A percentile compares a stretch with the other conserved stretches of the same genome.
Conservation (phyloP, 2,888 invertebrate genomes). For the Brachynemurus nebulosus region DNA sequence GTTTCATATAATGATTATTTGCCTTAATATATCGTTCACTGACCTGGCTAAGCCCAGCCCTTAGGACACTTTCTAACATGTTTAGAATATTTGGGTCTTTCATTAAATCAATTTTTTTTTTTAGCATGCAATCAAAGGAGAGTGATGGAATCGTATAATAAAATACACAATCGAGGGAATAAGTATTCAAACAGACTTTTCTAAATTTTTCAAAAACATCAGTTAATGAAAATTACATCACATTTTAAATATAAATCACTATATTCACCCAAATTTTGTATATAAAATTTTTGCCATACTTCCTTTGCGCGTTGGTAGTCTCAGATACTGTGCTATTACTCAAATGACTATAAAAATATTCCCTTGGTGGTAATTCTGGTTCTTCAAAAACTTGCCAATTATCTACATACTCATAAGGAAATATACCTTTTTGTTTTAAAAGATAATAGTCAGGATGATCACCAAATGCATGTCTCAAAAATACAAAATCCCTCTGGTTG, state of each 20-base stretch:
- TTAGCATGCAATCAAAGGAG: conserved; percentile 17
- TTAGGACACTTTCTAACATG: conserved; percentile 20
- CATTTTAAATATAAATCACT: conserved; percentile 20
- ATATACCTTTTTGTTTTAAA: conserved; percentile 19
- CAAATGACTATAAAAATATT: conserved; percentile 17
- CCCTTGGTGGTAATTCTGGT: conserved; percentile 11
- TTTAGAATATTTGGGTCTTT: conserved; percentile 20
- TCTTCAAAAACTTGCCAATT: conserved; percentile 12
- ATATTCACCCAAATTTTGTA: conserved; percentile 20
- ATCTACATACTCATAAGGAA: conserved; percentile 21
- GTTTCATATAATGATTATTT: conserved; percentile 21
- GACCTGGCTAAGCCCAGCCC: conserved; percentile 22
- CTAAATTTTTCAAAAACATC: conserved; percentile 23
- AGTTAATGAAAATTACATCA: conserved; percentile 20
- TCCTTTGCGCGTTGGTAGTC: conserved; percentile 21
- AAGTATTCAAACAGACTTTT: conserved; percentile 14
- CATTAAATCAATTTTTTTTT: conserved; percentile 14
- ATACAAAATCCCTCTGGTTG: conserved; percentile 10
- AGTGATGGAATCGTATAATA: conserved; percentile 17
- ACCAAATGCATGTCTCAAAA: conserved; percentile 3
- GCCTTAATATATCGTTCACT: conserved; percentile 18
- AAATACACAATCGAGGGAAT: conserved; percentile 18
- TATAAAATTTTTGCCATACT: conserved; percentile 20
- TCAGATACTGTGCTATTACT: conserved; percentile 8
- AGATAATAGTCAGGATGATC: conserved; percentile 11